Conservation (phyloP, 2,888 invertebrate species). For the Protonemura montana region DNA sequence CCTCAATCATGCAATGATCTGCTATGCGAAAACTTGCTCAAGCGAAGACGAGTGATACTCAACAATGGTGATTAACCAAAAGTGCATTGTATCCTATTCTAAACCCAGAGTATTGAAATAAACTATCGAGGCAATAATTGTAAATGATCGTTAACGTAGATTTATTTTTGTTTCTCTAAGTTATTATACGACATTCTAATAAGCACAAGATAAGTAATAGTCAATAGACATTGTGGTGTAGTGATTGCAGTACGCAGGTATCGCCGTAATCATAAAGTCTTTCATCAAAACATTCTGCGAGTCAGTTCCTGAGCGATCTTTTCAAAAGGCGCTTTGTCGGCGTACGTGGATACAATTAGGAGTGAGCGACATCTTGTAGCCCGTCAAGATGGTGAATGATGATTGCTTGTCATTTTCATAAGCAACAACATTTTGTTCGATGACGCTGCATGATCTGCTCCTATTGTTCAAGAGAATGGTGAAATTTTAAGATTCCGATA, state of each 20-base stretch:
- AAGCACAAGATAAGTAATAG: constrained; percentile 9
- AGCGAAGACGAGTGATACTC: neutral
- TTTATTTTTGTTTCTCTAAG: constrained; percentile 16
- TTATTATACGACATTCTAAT: neutral
- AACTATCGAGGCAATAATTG: constrained; percentile 3
- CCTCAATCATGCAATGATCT: neutral
- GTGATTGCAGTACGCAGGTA: constrained; percentile 18
- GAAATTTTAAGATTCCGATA: constrained; percentile 18
- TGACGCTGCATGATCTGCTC: constrained; percentile 49
- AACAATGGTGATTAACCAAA: neutral
- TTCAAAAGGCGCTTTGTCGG: constrained; percentile 47
- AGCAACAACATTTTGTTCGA: constrained; percentile 48
- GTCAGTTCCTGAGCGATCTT: constrained; percentile 27
- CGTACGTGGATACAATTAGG: constrained; percentile 48
- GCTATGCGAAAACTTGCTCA: neutral
- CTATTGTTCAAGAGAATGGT: constrained; percentile 32
- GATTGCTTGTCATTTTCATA: constrained; percentile 49
- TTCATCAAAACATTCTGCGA: constrained; percentile 28
- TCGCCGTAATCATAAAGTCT: neutral
- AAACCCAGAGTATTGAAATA: neutral
- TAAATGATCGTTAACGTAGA: constrained; percentile 24
- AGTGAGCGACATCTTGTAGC: constrained; percentile 49
- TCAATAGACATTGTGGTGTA: constrained; percentile 24
- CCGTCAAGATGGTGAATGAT: constrained; percentile 47
- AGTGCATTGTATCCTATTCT: neutral